phyloP scores from a whole-genome alignment of 23 tunicate species.

The Ciona savignyi region DNA sequence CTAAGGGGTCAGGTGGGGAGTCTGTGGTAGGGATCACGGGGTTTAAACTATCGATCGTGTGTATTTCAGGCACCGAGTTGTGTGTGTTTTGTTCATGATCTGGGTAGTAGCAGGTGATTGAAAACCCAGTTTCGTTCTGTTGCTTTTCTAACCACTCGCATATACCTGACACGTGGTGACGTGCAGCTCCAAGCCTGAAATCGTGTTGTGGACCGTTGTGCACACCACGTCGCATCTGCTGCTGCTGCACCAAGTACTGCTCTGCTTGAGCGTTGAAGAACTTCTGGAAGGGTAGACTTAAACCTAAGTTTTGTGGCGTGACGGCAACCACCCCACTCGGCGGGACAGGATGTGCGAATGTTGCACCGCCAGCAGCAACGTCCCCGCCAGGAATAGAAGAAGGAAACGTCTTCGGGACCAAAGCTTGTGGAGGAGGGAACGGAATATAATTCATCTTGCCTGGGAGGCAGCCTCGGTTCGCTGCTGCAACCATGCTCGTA shows the following conservation, averaged over 20 bases:
- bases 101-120: slow-evolving; percentile 25
- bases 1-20: not conserved
- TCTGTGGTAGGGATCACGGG: not conserved
- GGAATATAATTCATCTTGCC: slow-evolving; percentile 19
- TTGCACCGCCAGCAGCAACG: slow-evolving; percentile 25
- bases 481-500: slow-evolving; percentile 62
- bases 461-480: slow-evolving; percentile 63
- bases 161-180: slow-evolving; percentile 76
- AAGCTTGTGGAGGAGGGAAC: slow-evolving; percentile 50
- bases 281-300: slow-evolving; percentile 64
- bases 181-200: slow-evolving; percentile 35
- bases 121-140: slow-evolving; percentile 57
- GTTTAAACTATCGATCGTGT: not conserved
- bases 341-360: slow-evolving; percentile 24
- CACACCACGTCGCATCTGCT: not conserved
- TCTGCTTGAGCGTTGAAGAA: slow-evolving; percentile 21
- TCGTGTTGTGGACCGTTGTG: slow-evolving; percentile 15
- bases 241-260: slow-evolving; percentile 10
- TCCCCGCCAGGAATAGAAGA: slow-evolving; percentile 71
- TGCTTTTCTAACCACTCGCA: slow-evolving; percentile 54
- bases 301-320: slow-evolving; percentile 77
- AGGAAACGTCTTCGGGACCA: slow-evolving; percentile 81
- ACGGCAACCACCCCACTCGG: slow-evolving; percentile 51
- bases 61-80: not conserved
- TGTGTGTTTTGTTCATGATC: not conserved